Evolutionary conservation across 2,797 vertebrate genomes (phyloP).

Genomic region (Enteromius trimaculatus): DNA sequence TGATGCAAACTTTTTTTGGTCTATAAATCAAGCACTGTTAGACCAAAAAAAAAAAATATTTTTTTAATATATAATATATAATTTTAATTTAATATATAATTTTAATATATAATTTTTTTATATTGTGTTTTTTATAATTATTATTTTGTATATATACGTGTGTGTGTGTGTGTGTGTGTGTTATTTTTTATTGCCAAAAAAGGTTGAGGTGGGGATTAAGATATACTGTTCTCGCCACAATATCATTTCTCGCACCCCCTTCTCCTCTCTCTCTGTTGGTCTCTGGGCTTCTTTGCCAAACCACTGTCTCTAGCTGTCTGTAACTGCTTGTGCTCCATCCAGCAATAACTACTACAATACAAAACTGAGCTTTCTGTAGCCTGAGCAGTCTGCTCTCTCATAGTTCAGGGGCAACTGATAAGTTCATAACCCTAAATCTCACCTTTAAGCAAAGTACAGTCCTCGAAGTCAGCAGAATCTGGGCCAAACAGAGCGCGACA

Average conservation of each 20-base stretch:
- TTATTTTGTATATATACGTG: no score
- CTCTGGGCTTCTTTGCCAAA: slow-evolving; percentile 73
- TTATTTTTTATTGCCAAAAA: not conserved
- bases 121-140: no score
- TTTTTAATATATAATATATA: no score
- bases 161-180: no score
- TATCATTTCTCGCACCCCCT: slow-evolving; percentile 38
- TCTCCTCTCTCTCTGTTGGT: slow-evolving; percentile 31
- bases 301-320: slow-evolving; percentile 86
- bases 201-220: slow-evolving; percentile 58
- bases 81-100: no score
- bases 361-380: slow-evolving; percentile 27
- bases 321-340: slow-evolving; percentile 71
- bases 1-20: no score
- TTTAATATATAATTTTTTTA: no score
- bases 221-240: slow-evolving; percentile 60
- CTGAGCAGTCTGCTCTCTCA: slow-evolving; percentile 46
- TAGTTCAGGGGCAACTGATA: slow-evolving; percentile 39
- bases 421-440: slow-evolving; percentile 47
- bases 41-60: no score
- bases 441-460: slow-evolving; percentile 44
- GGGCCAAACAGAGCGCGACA: slow-evolving; percentile 17
- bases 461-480: slow-evolving; percentile 11
- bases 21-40: no score
- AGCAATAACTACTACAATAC: slow-evolving; percentile 71